Evolutionary conservation across 2,888 invertebrate genomes (phyloP), one percentile per base, ranked within the genome.

Genomic region (Latheticus oryzae): DNA sequence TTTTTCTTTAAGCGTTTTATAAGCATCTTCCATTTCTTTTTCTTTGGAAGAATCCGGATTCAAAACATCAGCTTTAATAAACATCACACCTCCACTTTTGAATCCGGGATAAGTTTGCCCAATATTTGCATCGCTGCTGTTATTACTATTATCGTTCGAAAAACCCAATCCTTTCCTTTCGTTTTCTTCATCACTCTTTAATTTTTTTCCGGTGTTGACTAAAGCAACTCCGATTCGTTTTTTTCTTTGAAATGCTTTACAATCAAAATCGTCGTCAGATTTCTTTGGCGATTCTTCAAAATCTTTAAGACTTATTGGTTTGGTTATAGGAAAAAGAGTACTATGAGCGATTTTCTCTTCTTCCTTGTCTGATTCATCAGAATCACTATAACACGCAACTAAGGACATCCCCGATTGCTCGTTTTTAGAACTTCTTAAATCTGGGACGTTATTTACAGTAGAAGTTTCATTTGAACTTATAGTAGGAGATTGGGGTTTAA

Each of bases 321-420:
- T 73, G 0, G 78, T 62, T 17, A 79, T 79, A 0, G 83, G 82
- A 65, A 83, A 83, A 21, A 83, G 60, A 2, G 81, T 80, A 48
- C 79, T 81, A 5, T 74, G 71, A 8, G 67, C 58, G 12, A 58
- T 61, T 64, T 65, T 66, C 16, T 54, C 61, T 26, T 64, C 60
- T 33, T 57, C 48, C 2, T 19, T 52, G 5, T 52, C 30, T 19
- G 40, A 5, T 38, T 57, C 66, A 15, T 83, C 83, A 0, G 81
- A 80, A 61, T 83, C 83, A 58, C 83, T 81, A 58, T 84, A 84
- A 11, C 82, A 82, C n/a, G 83, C 82, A 0, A 84, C 80, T 32
- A 84, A 67, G 0, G 83, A 81, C 61, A 83, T 74, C 0, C 76
- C 72, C 7, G 68, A 62, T 3, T 8, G 16, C 13, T 26, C 28